Evolutionary conservation across 2,797 vertebrate species (phyloP), one percentile per base, ranked within the genome.

Genomic region (Mus minutoides): DNA sequence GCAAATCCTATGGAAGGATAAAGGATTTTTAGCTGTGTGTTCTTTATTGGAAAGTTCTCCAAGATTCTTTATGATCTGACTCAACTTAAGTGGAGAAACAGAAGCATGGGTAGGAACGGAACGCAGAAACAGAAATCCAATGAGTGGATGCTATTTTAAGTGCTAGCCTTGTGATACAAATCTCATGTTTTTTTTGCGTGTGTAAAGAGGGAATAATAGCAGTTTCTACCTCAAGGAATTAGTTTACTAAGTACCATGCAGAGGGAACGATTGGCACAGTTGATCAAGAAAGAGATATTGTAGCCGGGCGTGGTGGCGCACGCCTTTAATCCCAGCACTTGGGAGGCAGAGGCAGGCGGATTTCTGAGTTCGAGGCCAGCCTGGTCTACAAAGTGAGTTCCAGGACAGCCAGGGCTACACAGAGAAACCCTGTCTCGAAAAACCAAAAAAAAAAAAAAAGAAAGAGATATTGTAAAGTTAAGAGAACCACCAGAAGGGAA

Each of bases 391-490:
- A n/a, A n/a, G n/a, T n/a, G n/a, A n/a, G n/a, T n/a, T n/a, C n/a
- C n/a, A n/a, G n/a, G n/a, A n/a, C n/a, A n/a, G n/a, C n/a, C n/a
- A n/a, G n/a, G n/a, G n/a, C n/a, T n/a, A n/a, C n/a, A n/a, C n/a
- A n/a, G n/a, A n/a, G n/a, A n/a, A n/a, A n/a, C n/a, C n/a, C n/a
- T n/a, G n/a, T n/a, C n/a, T n/a, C n/a, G n/a, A n/a, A n/a, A n/a
- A n/a, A n/a, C n/a, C n/a, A n/a, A n/a, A n/a, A n/a, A n/a, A n/a
- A n/a, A n/a, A n/a, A n/a, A n/a, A n/a, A n/a, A 58, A 67, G 49
- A 71, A 96, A 76, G 56, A 94, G 37, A 16, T 54, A 26, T 84
- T 52, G n/a, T 71, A 86, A 73, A 90, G 4, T 84, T 26, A 89
- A 31, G 17, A 90, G 14, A 43, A 79, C 40, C 64, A 16, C 40